These are phyloP conservation scores for Lipotes vexillifer DNA, from an alignment of 2,113 vertebrate species.

Conservation along the genomic window DNA sequence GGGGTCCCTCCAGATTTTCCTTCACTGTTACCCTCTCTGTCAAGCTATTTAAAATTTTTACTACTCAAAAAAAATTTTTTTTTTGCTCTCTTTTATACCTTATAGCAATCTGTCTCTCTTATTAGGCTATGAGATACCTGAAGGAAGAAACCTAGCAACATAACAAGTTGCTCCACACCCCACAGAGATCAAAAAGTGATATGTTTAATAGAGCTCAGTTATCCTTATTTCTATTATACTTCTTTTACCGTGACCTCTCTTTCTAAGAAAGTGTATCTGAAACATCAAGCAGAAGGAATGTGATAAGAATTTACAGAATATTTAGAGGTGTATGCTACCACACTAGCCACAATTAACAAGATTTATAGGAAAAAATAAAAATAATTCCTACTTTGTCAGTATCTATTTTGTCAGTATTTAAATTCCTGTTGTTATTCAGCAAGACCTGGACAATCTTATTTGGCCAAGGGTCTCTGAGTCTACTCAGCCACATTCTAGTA, in stretches of 20 bases:
- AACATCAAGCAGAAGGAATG: background rate
- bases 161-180: background rate
- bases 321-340: background rate
- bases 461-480: background rate
- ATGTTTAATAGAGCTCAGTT: background rate
- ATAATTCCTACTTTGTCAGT: background rate
- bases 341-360: background rate
- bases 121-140: background rate
- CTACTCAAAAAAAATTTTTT: background rate
- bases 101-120: background rate
- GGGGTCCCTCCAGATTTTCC: background rate
- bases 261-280: background rate
- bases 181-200: background rate
- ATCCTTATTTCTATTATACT: background rate
- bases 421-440: background rate
- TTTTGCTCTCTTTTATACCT: background rate
- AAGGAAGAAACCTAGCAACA: background rate
- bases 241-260: constrained; percentile 4
- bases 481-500: background rate
- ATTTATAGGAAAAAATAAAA: constrained; percentile 8
- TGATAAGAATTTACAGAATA: background rate
- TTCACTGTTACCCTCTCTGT: background rate
- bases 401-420: background rate
- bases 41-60: background rate
- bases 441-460: background rate